Evolutionary conservation across 2,113 vertebrate genomes (phyloP), one percentile per base, ranked within the genome.

Genomic region (Gnathonemus echidnorhynchus): DNA sequence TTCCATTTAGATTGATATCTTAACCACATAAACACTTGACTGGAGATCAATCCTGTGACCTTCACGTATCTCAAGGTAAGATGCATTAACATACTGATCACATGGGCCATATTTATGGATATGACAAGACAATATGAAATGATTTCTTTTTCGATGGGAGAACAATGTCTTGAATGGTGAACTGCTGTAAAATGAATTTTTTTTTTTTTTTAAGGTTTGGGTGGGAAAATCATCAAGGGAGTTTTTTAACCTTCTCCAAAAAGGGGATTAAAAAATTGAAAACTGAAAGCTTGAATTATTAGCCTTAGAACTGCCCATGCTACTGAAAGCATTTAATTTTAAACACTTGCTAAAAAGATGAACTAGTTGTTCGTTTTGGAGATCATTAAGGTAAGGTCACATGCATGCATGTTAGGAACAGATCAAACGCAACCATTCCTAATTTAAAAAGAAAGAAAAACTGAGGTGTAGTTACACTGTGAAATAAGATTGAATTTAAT

Each of bases 41-140:
- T 95, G 93, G 90, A 95, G 95, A 96, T 96, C 95, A 95, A 95
- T 95, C 91, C 91, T 4, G 66, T 93, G 94, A 96, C 95, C 95
- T 96, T 95, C 93, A 92, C 89, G 92, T 91, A 90, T 19, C 89
- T 94, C 31, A 95, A 94, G 93, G 90, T 92, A 93, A 92, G 89
- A 89, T 90, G 88, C 92, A 91, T 92, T 91, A 93, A 92, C 50
- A 27, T 53, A 7, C 45, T 48, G 46, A 86, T 86, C 87, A 85
- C 88, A 66, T 91, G 86, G 24, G 21, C n/a, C n/a, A 50, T 50
- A 24, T 89, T n/a, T 62, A 46, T 45, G 31, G 35, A 86, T 53
- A 86, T 48, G 52, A 19, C 39, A 48, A 46, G 49, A 77, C 46
- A 48, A 24, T 85, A 52, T 86, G 80, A 90, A 84, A 46, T 56